Evolutionary conservation across 2,888 invertebrate species (phyloP), one percentile per base, ranked within the genome.

Genomic region (Ametastegia equiseti): DNA sequence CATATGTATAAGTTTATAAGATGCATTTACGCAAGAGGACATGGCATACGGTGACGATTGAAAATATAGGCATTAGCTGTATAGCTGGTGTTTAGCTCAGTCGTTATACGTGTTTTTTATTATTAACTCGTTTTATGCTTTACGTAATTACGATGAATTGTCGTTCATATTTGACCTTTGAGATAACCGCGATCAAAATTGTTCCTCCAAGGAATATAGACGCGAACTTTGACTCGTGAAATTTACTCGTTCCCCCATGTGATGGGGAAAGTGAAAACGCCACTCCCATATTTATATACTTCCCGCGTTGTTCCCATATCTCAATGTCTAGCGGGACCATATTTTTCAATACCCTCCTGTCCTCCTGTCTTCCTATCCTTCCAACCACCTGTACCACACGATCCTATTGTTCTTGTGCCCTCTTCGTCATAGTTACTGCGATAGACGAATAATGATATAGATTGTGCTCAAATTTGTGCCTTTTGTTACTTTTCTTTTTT

Each of bases 271-370:
- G 73, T 75, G 54, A 36, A 33, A 19, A 75, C 73, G 73, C 73
- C 73, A 75, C 73, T 75, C 73, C 73, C 54, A 75, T 75, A 75
- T 75, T 75, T 75, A 75, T 33, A 33, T 47, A n/a, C 33, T 36
- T 33, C 11, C 33, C 73, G 50, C n/a, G 69, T 2, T 23, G 45
- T 71, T 23, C n/a, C 23, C 71, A 71, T 71, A 71, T 45, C 27
- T 27, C 36, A 39, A 1, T 63, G 4, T 63, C 33, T 63, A 7
- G 19, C 4, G 11, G 3, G 11, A 39, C 2, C 27, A 15, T 27
- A 45, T 19, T 7, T 7, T 9, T 69, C 27, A 27, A 45, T 45
- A 45, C 2, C 30, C 11, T 75, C 33, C 15, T 33, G 23, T 15
- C 33, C 36, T 50, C 33, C 19, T 27, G 15, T 42, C 45, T 27